Conservation (phyloP, 2,113 vertebrate species). For the Vimba vimba region DNA sequence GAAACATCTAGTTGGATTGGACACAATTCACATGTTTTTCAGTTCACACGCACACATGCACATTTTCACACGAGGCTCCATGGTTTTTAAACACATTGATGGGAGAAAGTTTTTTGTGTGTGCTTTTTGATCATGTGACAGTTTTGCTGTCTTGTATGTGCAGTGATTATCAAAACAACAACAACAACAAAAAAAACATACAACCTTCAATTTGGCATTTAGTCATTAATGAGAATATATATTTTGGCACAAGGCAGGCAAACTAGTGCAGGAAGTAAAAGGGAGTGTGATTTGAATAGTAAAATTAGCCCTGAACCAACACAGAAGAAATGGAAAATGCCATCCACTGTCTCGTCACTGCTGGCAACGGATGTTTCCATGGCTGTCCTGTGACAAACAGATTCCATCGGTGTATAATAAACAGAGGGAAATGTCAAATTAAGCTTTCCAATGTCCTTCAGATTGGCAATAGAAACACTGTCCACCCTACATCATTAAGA, state of each 20-base stretch:
- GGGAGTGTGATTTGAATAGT: not conserved
- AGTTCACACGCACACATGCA: constrained; percentile 27
- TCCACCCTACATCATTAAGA: constrained; percentile 30
- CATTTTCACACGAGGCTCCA: constrained; percentile 19
- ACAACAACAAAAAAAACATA: not conserved
- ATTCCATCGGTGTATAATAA: constrained; percentile 34
- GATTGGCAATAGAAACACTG: not conserved
- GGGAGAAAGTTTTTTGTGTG: constrained; percentile 12
- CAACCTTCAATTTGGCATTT: not conserved
- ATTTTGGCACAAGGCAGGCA: constrained; percentile 21
- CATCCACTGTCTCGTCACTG: constrained; percentile 36
- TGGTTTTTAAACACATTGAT: constrained; percentile 17
- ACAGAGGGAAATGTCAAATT: constrained; percentile 24
- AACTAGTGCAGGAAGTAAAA: not conserved
- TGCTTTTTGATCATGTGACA: constrained; percentile 47
- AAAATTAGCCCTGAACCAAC: constrained; percentile 27
- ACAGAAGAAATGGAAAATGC: constrained; percentile 36
- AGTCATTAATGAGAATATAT: not conserved
- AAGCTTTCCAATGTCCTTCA: constrained; percentile 34
- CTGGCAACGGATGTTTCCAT: constrained; percentile 43
- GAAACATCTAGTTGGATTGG: constrained; percentile 56
- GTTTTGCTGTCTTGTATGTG: not conserved
- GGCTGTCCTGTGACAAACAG: constrained; percentile 40
- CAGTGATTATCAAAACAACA: not conserved
- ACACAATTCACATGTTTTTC: constrained; percentile 61